Base-by-base conservation (phyloP, 2,113 vertebrate species). In the Mesocricetus auratus region DNA sequence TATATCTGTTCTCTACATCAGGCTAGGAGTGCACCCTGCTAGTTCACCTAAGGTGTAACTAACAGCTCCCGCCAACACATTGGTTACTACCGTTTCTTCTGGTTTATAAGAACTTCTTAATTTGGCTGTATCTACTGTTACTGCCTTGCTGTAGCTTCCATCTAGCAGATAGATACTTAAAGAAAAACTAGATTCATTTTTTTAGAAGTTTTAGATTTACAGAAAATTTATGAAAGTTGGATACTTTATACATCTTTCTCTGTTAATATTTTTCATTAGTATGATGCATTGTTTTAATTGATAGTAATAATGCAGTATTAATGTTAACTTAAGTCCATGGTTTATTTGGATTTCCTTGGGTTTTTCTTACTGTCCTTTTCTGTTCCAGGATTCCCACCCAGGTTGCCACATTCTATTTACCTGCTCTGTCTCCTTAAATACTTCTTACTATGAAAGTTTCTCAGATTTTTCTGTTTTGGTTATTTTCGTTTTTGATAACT, bases 401-500 rank as follows among this genome's bases (percentile, higher is more conserved):
- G n/a, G 47, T 73, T 87, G 74, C 42, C n/a, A 74, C 17, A 47
- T 83, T 93, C n/a, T 71, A 39, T 89, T 95, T 97, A 71, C 31
- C 96, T 93, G 31, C 74, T 26, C 42, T 90, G 7, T 91, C 39
- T 95, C n/a, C 68, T 94, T 95, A 93, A 69, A 45, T 4, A 94
- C 33, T 10, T 96, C 71, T 90, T 75, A 79, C 26, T 95, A 8
- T 91, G 75, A 90, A 95, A 92, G 7, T 92, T 92, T 96, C 71
- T 97, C 81, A 92, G 77, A 78, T 45, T 96, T 96, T 79, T 39
- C 64, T 95, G 87, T 24, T 95, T 83, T 93, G 82, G 39, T 94
- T 45, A 42, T 74, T n/a, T 69, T 74, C 45, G 31, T 78, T 86
- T 94, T 89, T 91, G 42, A 88, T 85, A 77, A 90, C 50, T 83